Evolutionary conservation across 2,113 vertebrate species (phyloP).

Genomic region (Quiscalus mexicanus): DNA sequence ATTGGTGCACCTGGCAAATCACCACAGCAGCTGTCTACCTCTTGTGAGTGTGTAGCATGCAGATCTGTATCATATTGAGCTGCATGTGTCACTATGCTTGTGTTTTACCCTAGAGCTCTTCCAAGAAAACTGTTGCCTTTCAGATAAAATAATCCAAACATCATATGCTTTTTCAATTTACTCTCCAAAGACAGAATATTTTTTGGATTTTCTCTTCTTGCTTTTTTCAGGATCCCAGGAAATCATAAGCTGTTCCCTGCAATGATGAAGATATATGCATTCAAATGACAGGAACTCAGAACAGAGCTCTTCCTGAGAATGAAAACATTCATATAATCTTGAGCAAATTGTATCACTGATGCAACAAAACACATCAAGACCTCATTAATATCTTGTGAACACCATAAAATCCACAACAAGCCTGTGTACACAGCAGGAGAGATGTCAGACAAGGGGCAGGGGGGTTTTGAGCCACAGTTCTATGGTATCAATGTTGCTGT

Average conservation of each 20-base stretch:
- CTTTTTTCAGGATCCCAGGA: not conserved
- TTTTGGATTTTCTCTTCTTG: not conserved
- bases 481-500: not conserved
- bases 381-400: conserved; percentile 10
- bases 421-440: not conserved
- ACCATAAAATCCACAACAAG: conserved; percentile 44
- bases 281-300: conserved; percentile 21
- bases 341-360: conserved; percentile 28
- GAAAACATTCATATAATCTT: not conserved
- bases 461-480: not conserved
- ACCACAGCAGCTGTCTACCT: not conserved
- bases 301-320: conserved; percentile 12
- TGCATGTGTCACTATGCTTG: not conserved
- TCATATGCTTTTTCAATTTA: not conserved
- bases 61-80: not conserved
- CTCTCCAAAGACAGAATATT: not conserved
- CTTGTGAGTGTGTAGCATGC: not conserved
- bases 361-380: conserved; percentile 2
- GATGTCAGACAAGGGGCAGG: not conserved
- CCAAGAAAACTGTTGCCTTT: not conserved
- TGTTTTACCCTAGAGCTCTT: conserved; percentile 1
- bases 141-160: conserved; percentile 15
- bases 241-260: not conserved
- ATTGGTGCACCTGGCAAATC: not conserved
- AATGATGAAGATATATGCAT: not conserved